Conservation (phyloP, 2,888 invertebrate genomes). For the Dasysyrphus albostriatus region DNA sequence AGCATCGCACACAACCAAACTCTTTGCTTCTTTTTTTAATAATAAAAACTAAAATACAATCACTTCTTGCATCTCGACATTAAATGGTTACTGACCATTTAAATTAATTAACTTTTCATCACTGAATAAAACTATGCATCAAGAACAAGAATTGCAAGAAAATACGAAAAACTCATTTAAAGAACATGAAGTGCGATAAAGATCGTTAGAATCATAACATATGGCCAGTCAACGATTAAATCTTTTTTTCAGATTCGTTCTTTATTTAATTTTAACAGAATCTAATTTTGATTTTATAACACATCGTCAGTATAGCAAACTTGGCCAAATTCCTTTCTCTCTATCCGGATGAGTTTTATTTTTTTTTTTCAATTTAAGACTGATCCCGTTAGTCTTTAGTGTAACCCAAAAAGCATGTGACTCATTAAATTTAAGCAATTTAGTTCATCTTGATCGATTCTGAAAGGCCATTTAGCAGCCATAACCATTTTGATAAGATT, state of each 20-base stretch:
- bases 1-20: neutral
- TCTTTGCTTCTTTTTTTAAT: neutral
- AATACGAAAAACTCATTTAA: neutral
- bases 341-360: neutral
- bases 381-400: slow-evolving; percentile 24
- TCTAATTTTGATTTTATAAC: slow-evolving; percentile 12
- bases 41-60: neutral
- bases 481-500: slow-evolving; percentile 23
- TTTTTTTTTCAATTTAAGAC: slow-evolving; percentile 7
- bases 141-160: slow-evolving; percentile 9
- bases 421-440: slow-evolving; percentile 47
- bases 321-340: slow-evolving; percentile 16
- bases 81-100: neutral
- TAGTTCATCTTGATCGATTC: slow-evolving; percentile 57
- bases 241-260: slow-evolving; percentile 2
- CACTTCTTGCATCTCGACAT: slow-evolving; percentile 13
- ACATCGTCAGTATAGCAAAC: neutral
- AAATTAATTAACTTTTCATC: slow-evolving; percentile 7
- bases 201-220: neutral
- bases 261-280: slow-evolving; percentile 19
- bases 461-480: slow-evolving; percentile 8
- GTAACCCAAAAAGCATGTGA: slow-evolving; percentile 37
- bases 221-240: neutral
- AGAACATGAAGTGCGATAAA: slow-evolving; percentile 4
- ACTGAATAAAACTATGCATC: neutral